phyloP scores from a whole-genome alignment of 1,140 invertebrate species.

The Platorchestia sp. region DNA sequence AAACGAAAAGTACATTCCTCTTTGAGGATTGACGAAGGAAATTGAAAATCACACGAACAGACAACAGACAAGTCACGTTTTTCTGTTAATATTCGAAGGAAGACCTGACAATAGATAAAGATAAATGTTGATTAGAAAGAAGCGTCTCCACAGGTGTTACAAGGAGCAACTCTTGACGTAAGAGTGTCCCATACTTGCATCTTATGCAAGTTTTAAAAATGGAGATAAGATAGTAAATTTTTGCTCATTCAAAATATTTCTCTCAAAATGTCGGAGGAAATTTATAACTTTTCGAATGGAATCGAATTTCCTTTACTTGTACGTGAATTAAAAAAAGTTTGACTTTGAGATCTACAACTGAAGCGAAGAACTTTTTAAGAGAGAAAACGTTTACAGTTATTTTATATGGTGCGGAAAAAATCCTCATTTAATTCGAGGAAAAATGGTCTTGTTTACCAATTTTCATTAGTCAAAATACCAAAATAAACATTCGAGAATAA shows the following conservation, averaged over 20 bases:
- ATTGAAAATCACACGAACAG: background rate
- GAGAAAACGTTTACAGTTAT: background rate
- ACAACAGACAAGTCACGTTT: conserved; percentile 16
- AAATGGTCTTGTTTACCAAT: background rate
- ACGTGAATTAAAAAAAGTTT: background rate
- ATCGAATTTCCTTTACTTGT: background rate
- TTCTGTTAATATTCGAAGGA: background rate
- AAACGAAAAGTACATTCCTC: conserved; percentile 19
- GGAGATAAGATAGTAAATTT: background rate
- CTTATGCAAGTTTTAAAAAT: background rate
- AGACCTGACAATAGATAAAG: background rate
- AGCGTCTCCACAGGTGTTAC: background rate
- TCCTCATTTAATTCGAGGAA: background rate
- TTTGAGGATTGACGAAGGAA: conserved; percentile 1
- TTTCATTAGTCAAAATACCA: background rate
- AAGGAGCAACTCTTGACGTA: background rate
- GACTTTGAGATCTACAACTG: background rate
- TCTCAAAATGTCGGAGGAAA: background rate
- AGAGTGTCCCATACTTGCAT: background rate
- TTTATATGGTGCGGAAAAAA: background rate
- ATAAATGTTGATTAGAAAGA: background rate
- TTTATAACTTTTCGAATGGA: background rate
- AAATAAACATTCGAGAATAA: background rate
- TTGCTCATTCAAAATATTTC: background rate
- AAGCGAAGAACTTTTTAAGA: background rate